These are phyloP conservation scores for Anguilla anguilla DNA, from an alignment of 2,797 vertebrate genomes.

Conservation along the genomic window DNA sequence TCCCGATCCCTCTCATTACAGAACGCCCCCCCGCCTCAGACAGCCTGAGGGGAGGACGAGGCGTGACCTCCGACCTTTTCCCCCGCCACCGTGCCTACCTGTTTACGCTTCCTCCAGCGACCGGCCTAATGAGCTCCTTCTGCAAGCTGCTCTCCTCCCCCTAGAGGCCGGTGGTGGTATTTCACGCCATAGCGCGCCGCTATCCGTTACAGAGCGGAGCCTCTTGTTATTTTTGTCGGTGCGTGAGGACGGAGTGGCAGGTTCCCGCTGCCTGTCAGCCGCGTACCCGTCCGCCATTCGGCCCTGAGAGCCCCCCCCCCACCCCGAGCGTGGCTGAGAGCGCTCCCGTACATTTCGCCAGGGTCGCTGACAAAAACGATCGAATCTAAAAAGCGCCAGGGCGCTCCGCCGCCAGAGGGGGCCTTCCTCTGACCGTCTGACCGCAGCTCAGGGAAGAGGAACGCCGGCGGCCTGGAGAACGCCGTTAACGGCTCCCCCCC, in stretches of 20 bases:
- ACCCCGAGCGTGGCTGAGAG: neutral
- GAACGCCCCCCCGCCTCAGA: conserved; percentile 58
- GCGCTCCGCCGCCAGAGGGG: neutral
- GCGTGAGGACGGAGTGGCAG: neutral
- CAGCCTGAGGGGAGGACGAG: conserved; percentile 51
- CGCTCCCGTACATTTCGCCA: neutral
- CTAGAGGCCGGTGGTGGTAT: neutral
- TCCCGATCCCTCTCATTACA: conserved; percentile 64
- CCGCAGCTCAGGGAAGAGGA: neutral
- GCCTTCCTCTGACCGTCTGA: neutral
- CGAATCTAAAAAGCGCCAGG: neutral
- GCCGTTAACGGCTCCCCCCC: too few relatives aligned
- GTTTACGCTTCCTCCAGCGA: conserved; percentile 55
- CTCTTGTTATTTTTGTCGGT: neutral
- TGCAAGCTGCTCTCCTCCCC: neutral
- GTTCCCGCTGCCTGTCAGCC: neutral
- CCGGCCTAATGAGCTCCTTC: conserved; percentile 52
- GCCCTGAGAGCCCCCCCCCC: neutral
- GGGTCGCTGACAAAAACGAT: conserved; percentile 8
- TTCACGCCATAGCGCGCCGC: neutral
- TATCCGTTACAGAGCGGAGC: neutral
- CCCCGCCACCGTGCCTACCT: conserved; percentile 55
- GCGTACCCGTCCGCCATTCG: too few relatives aligned
- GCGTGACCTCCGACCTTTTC: conserved; percentile 61
- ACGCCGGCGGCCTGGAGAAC: neutral